These are phyloP conservation scores for Micropterix aruncella DNA, from an alignment of 2,888 invertebrate genomes.

Conservation along the genomic window DNA sequence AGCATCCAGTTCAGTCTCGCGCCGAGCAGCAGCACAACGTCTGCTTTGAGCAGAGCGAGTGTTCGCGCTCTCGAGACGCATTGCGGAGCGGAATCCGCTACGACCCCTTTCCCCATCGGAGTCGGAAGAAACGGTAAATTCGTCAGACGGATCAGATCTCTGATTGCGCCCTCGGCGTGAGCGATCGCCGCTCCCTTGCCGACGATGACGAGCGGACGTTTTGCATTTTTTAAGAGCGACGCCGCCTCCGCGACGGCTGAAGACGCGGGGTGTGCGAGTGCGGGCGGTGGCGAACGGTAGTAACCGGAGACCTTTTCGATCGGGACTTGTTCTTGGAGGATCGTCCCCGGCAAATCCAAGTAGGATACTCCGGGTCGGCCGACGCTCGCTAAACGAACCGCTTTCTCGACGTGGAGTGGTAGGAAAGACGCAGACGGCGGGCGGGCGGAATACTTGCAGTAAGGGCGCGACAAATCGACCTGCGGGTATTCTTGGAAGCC, in stretches of 20 bases:
- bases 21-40: constrained; percentile 77
- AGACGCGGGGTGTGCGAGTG: constrained; percentile 55
- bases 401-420: constrained; percentile 85
- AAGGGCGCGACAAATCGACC: constrained; percentile 73
- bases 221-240: constrained; percentile 50
- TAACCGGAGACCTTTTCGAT: constrained; percentile 15
- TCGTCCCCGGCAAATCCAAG: constrained; percentile 83
- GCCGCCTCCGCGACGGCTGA: constrained; percentile 55
- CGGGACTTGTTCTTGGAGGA: constrained; percentile 40
- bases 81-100: constrained; percentile 49
- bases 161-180: constrained; percentile 57
- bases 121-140: constrained; percentile 85
- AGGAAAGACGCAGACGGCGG: constrained; percentile 73
- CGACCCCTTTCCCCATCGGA: constrained; percentile 87
- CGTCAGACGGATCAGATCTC: constrained; percentile 52
- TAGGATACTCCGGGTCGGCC: constrained; percentile 87
- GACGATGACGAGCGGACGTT: constrained; percentile 75
- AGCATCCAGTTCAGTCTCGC: constrained; percentile 96
- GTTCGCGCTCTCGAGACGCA: constrained; percentile 85
- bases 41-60: constrained; percentile 71
- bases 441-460: constrained; percentile 83
- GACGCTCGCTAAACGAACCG: constrained; percentile 66
- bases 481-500: constrained; percentile 94
- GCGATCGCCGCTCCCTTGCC: constrained; percentile 86
- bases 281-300: constrained; percentile 44